phyloP scores from a whole-genome alignment of 2,797 vertebrate genomes.

The Capromys pilorides region DNA sequence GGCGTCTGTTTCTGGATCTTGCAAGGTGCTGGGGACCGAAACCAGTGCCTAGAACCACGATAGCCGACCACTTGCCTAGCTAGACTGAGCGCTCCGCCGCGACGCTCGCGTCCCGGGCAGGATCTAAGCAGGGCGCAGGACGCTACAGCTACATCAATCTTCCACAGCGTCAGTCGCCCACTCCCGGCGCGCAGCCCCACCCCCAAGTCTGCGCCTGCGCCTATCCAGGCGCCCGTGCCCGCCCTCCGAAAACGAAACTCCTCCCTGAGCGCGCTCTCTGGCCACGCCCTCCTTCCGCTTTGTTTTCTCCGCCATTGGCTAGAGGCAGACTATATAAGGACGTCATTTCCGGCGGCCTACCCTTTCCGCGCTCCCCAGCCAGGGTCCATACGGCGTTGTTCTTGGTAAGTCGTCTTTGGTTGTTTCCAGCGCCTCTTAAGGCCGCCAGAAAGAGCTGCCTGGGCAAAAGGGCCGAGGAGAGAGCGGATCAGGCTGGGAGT shows the following conservation, averaged over 20 bases:
- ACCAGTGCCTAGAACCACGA: not conserved
- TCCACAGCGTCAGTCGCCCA: accelerated
- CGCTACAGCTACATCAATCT: too few species aligned
- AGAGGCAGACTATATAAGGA: accelerated
- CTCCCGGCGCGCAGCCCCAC: accelerated
- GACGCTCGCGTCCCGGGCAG: accelerated
- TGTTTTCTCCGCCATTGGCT: conserved; percentile 70
- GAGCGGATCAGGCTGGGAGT: accelerated
- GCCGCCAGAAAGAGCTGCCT: accelerated
- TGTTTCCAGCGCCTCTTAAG: accelerated
- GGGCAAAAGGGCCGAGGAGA: accelerated
- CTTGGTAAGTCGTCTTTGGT: conserved; percentile 66
- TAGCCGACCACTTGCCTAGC: not conserved
- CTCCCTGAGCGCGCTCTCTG: accelerated
- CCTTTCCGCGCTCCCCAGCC: not conserved
- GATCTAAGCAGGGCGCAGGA: too few species aligned
- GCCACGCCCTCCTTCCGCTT: not conserved
- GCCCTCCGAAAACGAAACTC: not conserved
- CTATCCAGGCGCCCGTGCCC: accelerated
- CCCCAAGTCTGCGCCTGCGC: accelerated
- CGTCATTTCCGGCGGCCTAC: not conserved
- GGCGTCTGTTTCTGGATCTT: not conserved
- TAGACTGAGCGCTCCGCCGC: too few species aligned
- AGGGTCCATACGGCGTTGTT: conserved; percentile 84
- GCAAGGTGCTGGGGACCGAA: not conserved